phyloP scores from a whole-genome alignment of 1,140 invertebrate genomes.

The Diabrotica undecimpunctata region DNA sequence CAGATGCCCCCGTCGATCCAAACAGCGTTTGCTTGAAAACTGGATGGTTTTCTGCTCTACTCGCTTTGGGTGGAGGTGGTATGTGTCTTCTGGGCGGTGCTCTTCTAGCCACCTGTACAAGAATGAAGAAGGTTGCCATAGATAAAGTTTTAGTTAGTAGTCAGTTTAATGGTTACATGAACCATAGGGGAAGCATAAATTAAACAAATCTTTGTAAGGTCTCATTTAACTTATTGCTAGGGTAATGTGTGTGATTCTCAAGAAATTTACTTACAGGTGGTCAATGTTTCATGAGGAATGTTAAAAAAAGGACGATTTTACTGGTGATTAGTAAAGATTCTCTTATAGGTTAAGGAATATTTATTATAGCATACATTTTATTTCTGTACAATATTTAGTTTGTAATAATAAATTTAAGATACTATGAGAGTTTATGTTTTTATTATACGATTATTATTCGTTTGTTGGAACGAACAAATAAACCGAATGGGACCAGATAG shows the following conservation, averaged over 20 bases:
- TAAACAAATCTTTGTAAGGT: slow-evolving; percentile 40
- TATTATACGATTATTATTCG: no score
- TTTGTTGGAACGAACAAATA: no score
- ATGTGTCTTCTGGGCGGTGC: slow-evolving; percentile 67
- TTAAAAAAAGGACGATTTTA: slow-evolving; percentile 14
- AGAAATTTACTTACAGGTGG: neutral
- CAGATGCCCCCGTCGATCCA: slow-evolving; percentile 41
- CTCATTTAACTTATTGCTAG: neutral
- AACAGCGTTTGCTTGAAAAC: slow-evolving; percentile 72
- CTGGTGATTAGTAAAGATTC: neutral
- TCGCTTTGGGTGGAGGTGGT: slow-evolving; percentile 64
- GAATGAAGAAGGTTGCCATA: slow-evolving; percentile 56
- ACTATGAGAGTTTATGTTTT: no score
- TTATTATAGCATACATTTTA: no score
- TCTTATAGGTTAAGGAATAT: slow-evolving; percentile 10
- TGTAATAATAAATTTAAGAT: no score
- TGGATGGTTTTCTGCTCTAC: slow-evolving; percentile 69
- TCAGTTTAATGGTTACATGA: slow-evolving; percentile 64
- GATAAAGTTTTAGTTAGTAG: slow-evolving; percentile 52
- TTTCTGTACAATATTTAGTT: neutral
- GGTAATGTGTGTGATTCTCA: slow-evolving; percentile 1
- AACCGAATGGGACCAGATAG: no score
- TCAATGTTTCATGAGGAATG: slow-evolving; percentile 13
- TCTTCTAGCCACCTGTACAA: slow-evolving; percentile 66
- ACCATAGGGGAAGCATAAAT: slow-evolving; percentile 69